Percentiles rank a stretch among this genome's conserved stretches.
Conservation (phyloP, 2,113 vertebrate genomes). For the Oplegnathus fasciatus region DNA sequence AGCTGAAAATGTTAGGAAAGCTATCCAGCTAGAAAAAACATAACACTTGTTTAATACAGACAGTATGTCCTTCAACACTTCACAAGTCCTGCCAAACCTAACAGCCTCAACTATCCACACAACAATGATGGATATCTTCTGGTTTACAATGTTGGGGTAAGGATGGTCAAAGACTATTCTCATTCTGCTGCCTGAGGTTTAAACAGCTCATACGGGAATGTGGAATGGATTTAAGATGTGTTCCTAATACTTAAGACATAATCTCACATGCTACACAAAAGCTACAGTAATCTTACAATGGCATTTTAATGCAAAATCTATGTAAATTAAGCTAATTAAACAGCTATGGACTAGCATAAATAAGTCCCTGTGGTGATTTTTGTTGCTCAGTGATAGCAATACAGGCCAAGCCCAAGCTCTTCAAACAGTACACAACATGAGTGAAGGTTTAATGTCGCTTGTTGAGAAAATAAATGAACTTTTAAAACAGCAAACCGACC, state of each 20-base stretch:
- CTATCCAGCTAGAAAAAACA: constrained; percentile 46
- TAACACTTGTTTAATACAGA: constrained; percentile 69
- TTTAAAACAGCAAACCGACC: neutral
- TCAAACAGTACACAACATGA: neutral
- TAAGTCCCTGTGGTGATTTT: neutral
- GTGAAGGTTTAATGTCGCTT: neutral
- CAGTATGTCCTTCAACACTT: constrained; percentile 59
- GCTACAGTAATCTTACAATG: too few relatives aligned
- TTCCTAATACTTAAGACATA: neutral
- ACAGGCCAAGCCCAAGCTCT: neutral
- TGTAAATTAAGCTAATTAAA: neutral
- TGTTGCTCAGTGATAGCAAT: neutral
- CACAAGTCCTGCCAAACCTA: constrained; percentile 62
- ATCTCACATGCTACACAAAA: neutral
- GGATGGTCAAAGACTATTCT: constrained; percentile 55
- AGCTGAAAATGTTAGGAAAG: constrained; percentile 37
- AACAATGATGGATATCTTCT: constrained; percentile 78
- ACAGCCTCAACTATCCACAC: constrained; percentile 66
- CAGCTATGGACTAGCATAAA: too few relatives aligned
- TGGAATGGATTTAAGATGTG: constrained; percentile 35
- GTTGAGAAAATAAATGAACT: neutral
- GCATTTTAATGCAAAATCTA: too few relatives aligned
- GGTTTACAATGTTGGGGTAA: constrained; percentile 60
- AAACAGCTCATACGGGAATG: constrained; percentile 28
- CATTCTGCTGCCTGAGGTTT: constrained; percentile 43